Evolutionary conservation across 2,888 invertebrate genomes (phyloP).

Genomic region (Plusia festucae): DNA sequence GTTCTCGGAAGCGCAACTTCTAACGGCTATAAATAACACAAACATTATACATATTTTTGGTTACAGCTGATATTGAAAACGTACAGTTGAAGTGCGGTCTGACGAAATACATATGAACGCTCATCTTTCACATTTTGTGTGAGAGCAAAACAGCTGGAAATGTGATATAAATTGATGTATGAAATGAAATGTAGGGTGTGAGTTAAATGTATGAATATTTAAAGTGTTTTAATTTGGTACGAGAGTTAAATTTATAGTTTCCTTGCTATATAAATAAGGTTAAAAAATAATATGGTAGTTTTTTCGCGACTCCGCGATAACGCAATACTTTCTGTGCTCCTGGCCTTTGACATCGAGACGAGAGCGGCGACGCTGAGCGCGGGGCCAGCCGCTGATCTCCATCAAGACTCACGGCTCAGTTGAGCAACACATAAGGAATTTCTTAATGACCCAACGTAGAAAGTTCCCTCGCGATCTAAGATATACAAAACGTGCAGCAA

Average conservation of each 20-base stretch:
- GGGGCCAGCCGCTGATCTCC: conserved; percentile 60
- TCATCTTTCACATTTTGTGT: conserved; percentile 44
- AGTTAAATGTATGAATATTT: background rate
- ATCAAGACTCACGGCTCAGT: conserved; percentile 61
- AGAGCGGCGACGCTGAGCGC: conserved; percentile 35
- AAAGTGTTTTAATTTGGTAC: background rate
- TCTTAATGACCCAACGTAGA: conserved; percentile 67
- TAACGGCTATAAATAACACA: conserved; percentile 58
- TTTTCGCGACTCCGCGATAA: conserved; percentile 38
- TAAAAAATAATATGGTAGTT: conserved; percentile 14
- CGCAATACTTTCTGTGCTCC: conserved; percentile 38
- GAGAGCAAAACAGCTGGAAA: conserved; percentile 33
- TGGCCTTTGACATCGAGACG: conserved; percentile 62
- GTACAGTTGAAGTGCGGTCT: conserved; percentile 43
- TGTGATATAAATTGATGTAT: conserved; percentile 27
- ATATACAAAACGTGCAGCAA: conserved; percentile 61
- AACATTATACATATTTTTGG: conserved; percentile 58
- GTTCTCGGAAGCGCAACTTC: conserved; percentile 59
- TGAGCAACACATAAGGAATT: conserved; percentile 60
- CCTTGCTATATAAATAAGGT: background rate
- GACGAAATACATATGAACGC: conserved; percentile 55
- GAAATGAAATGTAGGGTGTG: conserved; percentile 22
- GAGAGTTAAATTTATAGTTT: background rate
- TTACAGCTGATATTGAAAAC: conserved; percentile 62
- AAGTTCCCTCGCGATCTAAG: conserved; percentile 63